These are phyloP conservation scores for Armadillidium nasatum DNA, from an alignment of 1,140 invertebrate species.

Conservation along the genomic window DNA sequence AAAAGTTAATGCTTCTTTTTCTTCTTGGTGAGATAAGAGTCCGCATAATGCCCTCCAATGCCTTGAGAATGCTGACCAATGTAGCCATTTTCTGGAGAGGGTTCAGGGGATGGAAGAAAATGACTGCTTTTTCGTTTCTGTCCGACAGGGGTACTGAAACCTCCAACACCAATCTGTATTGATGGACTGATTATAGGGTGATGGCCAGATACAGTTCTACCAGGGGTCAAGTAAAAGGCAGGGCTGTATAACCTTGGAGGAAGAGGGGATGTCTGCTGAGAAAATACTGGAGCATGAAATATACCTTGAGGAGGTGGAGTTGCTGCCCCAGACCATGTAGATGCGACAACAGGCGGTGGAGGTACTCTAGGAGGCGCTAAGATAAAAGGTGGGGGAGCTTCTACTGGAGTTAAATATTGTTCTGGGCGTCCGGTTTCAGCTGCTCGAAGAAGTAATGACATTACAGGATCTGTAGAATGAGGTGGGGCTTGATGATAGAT, in stretches of 20 bases:
- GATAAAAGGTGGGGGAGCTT: background rate
- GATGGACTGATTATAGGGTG: conserved; percentile 24
- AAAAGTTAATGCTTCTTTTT: background rate
- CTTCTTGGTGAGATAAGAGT: conserved; percentile 55
- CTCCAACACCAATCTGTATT: conserved; percentile 32
- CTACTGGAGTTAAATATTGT: conserved; percentile 7
- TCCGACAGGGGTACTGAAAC: conserved; percentile 48
- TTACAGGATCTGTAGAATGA: conserved; percentile 30
- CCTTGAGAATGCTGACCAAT: conserved; percentile 59
- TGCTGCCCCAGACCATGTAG: conserved; percentile 27
- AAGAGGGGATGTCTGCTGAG: background rate
- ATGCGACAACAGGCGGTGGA: conserved; percentile 32
- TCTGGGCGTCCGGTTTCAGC: background rate
- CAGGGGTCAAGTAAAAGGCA: conserved; percentile 34
- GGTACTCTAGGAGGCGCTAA: conserved; percentile 21
- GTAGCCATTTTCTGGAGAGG: conserved; percentile 54
- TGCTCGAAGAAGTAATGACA: conserved; percentile 34
- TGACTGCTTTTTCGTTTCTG: conserved; percentile 55
- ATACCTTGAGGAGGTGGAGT: conserved; percentile 18
- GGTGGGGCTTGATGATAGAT: conserved; percentile 42
- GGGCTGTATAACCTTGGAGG: conserved; percentile 20
- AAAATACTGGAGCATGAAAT: background rate
- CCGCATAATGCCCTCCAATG: conserved; percentile 57
- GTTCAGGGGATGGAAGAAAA: conserved; percentile 55
- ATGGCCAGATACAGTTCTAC: conserved; percentile 23